Base-by-base conservation (phyloP, 2,888 invertebrate species). In the Cephalotes varians region DNA sequence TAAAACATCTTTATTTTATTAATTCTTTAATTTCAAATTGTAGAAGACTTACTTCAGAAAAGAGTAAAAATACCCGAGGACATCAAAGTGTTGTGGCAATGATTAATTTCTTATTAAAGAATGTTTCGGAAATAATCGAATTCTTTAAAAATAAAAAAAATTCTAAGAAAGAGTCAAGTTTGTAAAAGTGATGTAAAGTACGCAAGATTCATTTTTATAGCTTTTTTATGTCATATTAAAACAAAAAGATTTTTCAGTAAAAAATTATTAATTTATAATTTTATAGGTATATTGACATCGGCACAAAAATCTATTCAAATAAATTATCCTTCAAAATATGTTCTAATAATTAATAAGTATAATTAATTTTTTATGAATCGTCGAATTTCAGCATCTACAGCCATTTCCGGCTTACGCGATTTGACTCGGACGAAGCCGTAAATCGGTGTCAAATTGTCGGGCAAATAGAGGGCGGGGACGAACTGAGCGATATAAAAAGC, bases 401-500 rank as follows among this genome's bases (percentile, higher is more conserved):
- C n/a, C 58, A 56, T 69, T 56, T 79, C 34, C 51, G 28, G 40
- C 40, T n/a, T 76, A n/a, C 28, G 21, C 71, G 56, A 79, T 58
- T 76, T 79, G 77, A 79, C 77, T 79, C 18, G 56, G n/a, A 79
- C 65, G 56, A 54, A 44, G 34, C 51, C 44, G 84, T 81, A 85
- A 86, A 82, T 83, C 76, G 69, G 54, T 67, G 74, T 62, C 62
- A 71, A 73, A 84, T 69, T 84, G 71, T 82, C 77, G 81, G 65
- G 49, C 62, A 86, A 87, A 82, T 84, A 86, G 87, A 84, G 71
- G 82, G 82, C 81, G 82, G 71, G 31, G 74, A 85, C 49, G 82
- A 86, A 85, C 67, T 79, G 87, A 85, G 83, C 85, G 87, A 85
- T 84, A 84, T 84, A 86, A 86, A 90, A 89, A 82, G 86, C 84